Base-by-base conservation (phyloP, 2,888 invertebrate genomes). In the Abscondita cerata region DNA sequence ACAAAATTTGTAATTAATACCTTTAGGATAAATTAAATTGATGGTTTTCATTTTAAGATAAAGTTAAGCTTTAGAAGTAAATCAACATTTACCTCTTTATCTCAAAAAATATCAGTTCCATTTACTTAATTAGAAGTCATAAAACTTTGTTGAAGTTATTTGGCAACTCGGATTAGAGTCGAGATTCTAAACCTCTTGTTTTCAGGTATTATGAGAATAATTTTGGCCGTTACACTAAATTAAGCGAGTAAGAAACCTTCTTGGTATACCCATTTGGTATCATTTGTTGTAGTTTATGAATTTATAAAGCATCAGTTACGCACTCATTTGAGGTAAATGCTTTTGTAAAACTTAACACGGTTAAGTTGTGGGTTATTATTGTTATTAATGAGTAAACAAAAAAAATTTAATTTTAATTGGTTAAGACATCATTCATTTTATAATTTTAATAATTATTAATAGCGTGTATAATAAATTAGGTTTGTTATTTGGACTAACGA, bases 131-230 rank as follows among this genome's bases (percentile, higher is more conserved):
- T 47, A 55, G 13, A n/a, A 15, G 15, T 55, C 55, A 55, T 47
- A 47, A 55, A 55, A 47, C 36, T 55, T 47, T 46, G 47, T 19
- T 38, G 38, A 52, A 56, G 25, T 50, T 56, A 40, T 15, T 56
- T 25, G 48, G 20, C 50, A 47, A 55, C 47, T 44, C n/a, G 25
- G 50, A 41, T 50, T 47, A 18, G 5, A 13, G 34, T 36, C 25
- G 36, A 47, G 19, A 47, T 12, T 36, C 18, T 50, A 50, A 50
- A 16, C 16, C 12, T 20, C 40, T 33, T 56, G 50, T 50, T 56
- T 56, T 48, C 56, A 50, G 50, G 56, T 56, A 56, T 40, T 50
- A 56, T 15, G 41, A 18, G 50, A 25, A 41, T 40, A 48, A 55
- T 55, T 55, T 55, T 12, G 20, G 11, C 18, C 15, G 47, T 34